Evolutionary conservation across 2,113 vertebrate species (phyloP), one percentile per base, ranked within the genome.

Genomic region (Hystrix brachyura): DNA sequence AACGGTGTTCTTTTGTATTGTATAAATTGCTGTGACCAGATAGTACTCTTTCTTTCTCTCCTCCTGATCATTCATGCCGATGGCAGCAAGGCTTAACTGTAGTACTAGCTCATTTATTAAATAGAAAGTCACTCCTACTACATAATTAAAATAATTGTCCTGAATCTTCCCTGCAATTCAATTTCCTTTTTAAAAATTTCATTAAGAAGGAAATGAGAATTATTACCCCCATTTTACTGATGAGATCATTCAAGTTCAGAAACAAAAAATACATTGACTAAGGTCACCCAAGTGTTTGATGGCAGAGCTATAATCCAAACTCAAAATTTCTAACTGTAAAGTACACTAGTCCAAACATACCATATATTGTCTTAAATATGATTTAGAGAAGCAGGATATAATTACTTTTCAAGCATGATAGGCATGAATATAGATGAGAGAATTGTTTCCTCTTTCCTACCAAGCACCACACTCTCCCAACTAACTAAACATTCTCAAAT

Each of bases 41-140:
- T 1, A 38, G 14, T 4, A 12, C 18, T 6, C 5, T 78, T 67
- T 55, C 55, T 71, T 87, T 60, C 19, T 88, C 19, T 65, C 8
- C 3, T 74, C 57, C 3, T 6, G 23, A 23, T 18, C 80, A 32
- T 67, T 59, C 82, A 10, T 48, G 8, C 32, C 48, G 29, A 32
- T 23, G 29, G 79, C 3, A 38, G 2, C 34, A 55, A 72, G 51
- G 43, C 32, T 7, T 18, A 86, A 57, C 51, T 84, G 8, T 67
- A 94, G 53, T 82, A 62, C 7, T 23, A 92, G 29, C n/a, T 87
- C 32, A 32, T 96, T 97, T 94, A 59, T 89, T 88, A 93, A 59
- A 29, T 5, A 43, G 34, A 90, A 86, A 94, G 11, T 43, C 53
- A 3, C 3, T 67, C 1, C 27, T 48, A 32, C 32, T 78, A 60